Conservation (phyloP, 2,797 vertebrate genomes). For the Mionectes olivaceus region DNA sequence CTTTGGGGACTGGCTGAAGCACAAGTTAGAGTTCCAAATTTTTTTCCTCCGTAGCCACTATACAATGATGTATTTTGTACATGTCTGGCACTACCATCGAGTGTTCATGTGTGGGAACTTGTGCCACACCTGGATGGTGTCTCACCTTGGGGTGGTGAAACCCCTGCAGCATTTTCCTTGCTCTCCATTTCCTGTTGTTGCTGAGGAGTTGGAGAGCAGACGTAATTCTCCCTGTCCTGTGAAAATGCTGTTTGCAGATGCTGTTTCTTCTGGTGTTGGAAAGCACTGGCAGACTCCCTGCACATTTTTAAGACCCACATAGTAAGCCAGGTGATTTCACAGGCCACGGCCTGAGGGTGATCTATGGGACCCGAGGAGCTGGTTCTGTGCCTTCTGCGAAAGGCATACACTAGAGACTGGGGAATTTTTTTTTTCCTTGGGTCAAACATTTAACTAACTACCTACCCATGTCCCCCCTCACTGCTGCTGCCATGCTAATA, state of each 20-base stretch:
- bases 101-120: accelerated
- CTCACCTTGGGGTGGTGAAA: background rate
- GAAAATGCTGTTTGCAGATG: background rate
- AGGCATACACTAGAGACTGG: accelerated
- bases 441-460: background rate
- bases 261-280: background rate
- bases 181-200: background rate
- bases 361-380: background rate
- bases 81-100: accelerated
- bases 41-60: background rate
- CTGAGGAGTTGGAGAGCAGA: background rate
- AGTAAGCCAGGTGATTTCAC: background rate
- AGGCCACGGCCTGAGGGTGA: background rate
- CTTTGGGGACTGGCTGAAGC: background rate
- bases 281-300: background rate
- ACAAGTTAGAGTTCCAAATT: background rate
- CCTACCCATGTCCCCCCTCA: accelerated
- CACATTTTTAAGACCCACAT: accelerated
- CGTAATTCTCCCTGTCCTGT: background rate
- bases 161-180: background rate
- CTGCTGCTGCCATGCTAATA: background rate
- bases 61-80: background rate
- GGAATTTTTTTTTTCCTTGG: background rate
- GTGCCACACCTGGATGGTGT: accelerated
- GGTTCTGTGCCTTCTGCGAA: background rate